phyloP scores from a whole-genome alignment of 2,888 invertebrate genomes.

The Pogonocherus hispidulus region DNA sequence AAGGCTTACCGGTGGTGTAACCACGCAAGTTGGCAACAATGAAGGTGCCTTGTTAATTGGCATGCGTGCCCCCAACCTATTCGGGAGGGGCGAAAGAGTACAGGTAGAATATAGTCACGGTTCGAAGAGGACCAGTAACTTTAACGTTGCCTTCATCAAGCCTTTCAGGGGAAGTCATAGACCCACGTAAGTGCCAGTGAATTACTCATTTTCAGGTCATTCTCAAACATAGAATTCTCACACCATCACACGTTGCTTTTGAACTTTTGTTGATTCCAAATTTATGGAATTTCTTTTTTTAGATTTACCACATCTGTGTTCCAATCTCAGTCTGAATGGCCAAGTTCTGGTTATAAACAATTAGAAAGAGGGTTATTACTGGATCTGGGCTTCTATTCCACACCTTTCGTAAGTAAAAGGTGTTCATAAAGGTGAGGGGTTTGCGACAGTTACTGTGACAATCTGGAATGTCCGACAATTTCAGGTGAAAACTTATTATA shows the following conservation, averaged over 20 bases:
- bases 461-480: no score
- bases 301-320: slow-evolving; percentile 82
- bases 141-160: slow-evolving; percentile 85
- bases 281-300: slow-evolving; percentile 50
- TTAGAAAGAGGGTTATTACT: slow-evolving; percentile 83
- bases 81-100: slow-evolving; percentile 89
- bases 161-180: slow-evolving; percentile 82
- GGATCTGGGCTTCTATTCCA: slow-evolving; percentile 81
- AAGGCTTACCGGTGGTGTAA: slow-evolving; percentile 86
- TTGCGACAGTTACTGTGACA: no score
- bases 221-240: no score
- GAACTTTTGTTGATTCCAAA: no score
- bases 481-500: no score
- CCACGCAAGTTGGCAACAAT: slow-evolving; percentile 91
- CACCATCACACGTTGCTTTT: no score
- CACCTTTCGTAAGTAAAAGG: slow-evolving; percentile 69
- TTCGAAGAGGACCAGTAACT: slow-evolving; percentile 84
- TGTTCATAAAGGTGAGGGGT: no score
- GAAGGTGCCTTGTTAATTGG: slow-evolving; percentile 88
- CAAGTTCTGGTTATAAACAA: slow-evolving; percentile 87
- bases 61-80: slow-evolving; percentile 84
- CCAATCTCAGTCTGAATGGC: slow-evolving; percentile 82
- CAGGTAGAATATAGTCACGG: slow-evolving; percentile 89
- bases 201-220: no score
- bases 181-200: slow-evolving; percentile 72